A percentile compares a stretch with the other conserved stretches of the same genome.
Evolutionary conservation across 2,113 vertebrate genomes (phyloP).

Genomic region (Spermophilus dauricus): DNA sequence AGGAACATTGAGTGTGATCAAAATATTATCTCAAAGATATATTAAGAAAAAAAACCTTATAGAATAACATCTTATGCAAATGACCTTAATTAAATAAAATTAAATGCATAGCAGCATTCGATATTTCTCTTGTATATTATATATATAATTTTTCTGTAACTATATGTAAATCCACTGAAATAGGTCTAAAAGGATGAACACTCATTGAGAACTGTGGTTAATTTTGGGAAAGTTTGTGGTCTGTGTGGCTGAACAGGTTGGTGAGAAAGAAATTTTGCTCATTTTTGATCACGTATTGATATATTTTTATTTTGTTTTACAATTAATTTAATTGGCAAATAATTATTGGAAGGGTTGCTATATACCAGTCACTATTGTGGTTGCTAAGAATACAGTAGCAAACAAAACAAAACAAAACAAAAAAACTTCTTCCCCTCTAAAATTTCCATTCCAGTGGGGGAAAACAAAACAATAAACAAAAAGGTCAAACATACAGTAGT

Average conservation of each 20-base stretch:
- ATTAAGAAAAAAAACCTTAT: background rate
- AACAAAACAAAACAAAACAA: background rate
- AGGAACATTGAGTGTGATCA: background rate
- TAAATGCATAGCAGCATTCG: background rate
- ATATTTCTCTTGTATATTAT: background rate
- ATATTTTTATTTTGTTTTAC: background rate
- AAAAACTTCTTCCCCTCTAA: background rate
- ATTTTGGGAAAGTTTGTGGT: background rate
- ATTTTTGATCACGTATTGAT: background rate
- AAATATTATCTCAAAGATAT: background rate
- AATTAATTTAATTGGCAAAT: background rate
- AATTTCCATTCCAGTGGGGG: background rate
- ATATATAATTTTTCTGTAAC: background rate
- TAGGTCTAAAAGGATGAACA: background rate
- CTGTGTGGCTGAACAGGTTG: background rate
- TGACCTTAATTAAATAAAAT: background rate
- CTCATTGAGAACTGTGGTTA: background rate
- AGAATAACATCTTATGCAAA: background rate
- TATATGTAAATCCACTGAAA: background rate
- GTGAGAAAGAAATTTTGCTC: background rate
- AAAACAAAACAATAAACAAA: background rate
- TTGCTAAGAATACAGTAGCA: background rate
- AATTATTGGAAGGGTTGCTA: background rate
- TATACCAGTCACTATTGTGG: background rate
- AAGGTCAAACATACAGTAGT: background rate